These are phyloP conservation scores for Orestias chungarensis DNA, from an alignment of 2,797 vertebrate genomes.

Conservation along the genomic window DNA sequence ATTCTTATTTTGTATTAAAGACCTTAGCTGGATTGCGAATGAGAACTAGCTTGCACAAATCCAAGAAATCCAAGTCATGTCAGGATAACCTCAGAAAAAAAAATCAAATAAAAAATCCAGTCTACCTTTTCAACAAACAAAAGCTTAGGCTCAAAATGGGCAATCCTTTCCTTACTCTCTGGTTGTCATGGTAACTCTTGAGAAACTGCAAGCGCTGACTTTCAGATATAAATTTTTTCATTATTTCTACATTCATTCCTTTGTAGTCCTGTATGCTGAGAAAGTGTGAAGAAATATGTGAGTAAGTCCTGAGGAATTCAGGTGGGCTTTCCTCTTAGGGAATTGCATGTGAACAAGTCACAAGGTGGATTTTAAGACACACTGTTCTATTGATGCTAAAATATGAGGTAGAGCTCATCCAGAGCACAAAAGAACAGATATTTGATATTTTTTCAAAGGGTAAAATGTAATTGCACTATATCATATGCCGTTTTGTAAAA, in stretches of 20 bases:
- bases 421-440: slow-evolving; percentile 53
- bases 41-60: neutral
- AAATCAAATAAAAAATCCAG: no score
- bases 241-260: slow-evolving; percentile 4
- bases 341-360: slow-evolving; percentile 57
- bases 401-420: slow-evolving; percentile 40
- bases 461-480: slow-evolving; percentile 32
- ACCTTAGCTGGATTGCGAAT: neutral
- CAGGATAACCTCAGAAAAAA: slow-evolving; percentile 32
- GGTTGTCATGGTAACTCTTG: slow-evolving; percentile 80
- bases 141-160: slow-evolving; percentile 58
- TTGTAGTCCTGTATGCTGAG: neutral
- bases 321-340: slow-evolving; percentile 28
- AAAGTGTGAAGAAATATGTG: neutral
- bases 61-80: slow-evolving; percentile 22
- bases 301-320: slow-evolving; percentile 1
- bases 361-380: slow-evolving; percentile 58
- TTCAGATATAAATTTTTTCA: slow-evolving; percentile 52
- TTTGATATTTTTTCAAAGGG: slow-evolving; percentile 52
- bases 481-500: neutral
- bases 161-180: slow-evolving; percentile 59
- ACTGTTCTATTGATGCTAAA: slow-evolving; percentile 44
- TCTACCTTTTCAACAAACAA: slow-evolving; percentile 50
- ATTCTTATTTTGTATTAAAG: neutral
- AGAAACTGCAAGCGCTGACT: slow-evolving; percentile 50